Conservation (phyloP, 2,113 vertebrate species). For the human region DNA sequence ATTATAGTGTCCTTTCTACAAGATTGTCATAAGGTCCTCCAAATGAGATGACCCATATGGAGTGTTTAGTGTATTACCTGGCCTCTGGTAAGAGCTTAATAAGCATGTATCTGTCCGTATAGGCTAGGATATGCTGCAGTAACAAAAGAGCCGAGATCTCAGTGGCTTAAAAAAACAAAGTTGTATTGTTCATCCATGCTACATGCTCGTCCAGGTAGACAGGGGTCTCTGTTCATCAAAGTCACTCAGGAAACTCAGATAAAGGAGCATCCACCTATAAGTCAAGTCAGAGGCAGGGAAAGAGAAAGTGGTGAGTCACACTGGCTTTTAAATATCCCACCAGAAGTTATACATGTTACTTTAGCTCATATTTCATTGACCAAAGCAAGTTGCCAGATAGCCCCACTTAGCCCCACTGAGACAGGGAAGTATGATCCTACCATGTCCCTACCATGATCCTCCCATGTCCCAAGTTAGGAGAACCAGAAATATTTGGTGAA, state of each 20-base stretch:
- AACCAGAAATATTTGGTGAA: not conserved
- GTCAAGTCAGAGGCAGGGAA: not conserved
- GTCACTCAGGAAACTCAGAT: not conserved
- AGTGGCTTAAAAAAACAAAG: not conserved
- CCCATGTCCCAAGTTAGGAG: not conserved
- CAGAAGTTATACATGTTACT: fast-evolving
- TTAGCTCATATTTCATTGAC: not conserved
- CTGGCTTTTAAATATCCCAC: not conserved
- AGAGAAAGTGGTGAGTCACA: not conserved
- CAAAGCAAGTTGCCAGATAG: not conserved
- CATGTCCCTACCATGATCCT: not conserved
- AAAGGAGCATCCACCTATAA: not conserved
- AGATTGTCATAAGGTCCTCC: not conserved
- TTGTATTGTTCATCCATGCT: not conserved
- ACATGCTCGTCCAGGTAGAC: not conserved
- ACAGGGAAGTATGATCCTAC: not conserved
- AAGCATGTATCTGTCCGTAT: not conserved
- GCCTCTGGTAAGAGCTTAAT: too few species aligned
- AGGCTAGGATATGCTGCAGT: not conserved
- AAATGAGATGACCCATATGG: not conserved
- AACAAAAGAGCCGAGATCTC: not conserved
- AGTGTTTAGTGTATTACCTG: not conserved
- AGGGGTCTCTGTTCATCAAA: not conserved
- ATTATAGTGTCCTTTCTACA: not conserved
- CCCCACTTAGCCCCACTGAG: not conserved